Evolutionary conservation across 2,113 vertebrate species (phyloP).

Genomic region (Atractosteus spatula): DNA sequence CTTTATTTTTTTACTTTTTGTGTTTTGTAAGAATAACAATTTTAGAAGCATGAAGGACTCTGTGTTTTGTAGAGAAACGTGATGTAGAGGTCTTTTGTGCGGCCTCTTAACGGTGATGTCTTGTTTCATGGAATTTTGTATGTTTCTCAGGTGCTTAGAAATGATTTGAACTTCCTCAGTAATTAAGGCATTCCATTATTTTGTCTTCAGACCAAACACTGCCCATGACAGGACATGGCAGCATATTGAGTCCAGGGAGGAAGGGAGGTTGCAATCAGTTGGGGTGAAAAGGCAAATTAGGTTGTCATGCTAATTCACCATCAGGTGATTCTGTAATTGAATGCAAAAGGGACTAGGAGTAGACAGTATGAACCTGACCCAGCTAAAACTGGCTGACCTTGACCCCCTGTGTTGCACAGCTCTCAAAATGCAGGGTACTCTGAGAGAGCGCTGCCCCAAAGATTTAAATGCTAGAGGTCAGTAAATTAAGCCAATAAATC

Average conservation of each 20-base stretch:
- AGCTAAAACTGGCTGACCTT: slow-evolving; percentile 67
- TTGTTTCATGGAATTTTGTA: slow-evolving; percentile 33
- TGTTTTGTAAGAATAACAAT: slow-evolving; percentile 30
- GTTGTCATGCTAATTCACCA: slow-evolving; percentile 71
- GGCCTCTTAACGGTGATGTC: slow-evolving; percentile 25
- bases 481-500: slow-evolving; percentile 65
- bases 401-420: slow-evolving; percentile 39
- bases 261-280: slow-evolving; percentile 36
- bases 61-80: slow-evolving; percentile 34
- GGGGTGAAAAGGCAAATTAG: slow-evolving; percentile 61
- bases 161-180: slow-evolving; percentile 40
- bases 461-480: slow-evolving; percentile 41
- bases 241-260: not conserved
- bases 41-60: slow-evolving; percentile 40
- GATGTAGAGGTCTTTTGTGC: not conserved
- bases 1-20: not conserved
- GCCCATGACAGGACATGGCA: not conserved
- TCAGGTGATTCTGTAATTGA: slow-evolving; percentile 70
- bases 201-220: slow-evolving; percentile 29
- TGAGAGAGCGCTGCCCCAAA: slow-evolving; percentile 2
- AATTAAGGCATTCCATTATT: slow-evolving; percentile 42
- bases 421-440: slow-evolving; percentile 10
- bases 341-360: slow-evolving; percentile 53
- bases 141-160: slow-evolving; percentile 32
- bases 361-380: slow-evolving; percentile 68